phyloP scores from a whole-genome alignment of 2,797 vertebrate genomes.

The Coendou prehensilis region DNA sequence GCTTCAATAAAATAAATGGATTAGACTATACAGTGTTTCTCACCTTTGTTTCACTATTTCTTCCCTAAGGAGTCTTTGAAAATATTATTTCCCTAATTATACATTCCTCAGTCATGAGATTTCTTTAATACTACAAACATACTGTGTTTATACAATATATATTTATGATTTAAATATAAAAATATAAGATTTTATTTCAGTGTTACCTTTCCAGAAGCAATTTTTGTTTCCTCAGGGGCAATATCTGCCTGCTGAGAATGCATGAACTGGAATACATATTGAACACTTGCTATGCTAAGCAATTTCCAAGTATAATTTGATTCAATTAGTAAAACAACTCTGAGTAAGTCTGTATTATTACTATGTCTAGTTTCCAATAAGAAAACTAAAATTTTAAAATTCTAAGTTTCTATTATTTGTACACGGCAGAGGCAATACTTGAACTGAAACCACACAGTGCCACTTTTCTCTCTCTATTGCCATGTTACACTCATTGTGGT shows the following conservation, averaged over 20 bases:
- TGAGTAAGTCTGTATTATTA: background rate
- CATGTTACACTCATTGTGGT: background rate
- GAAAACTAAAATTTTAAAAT: background rate
- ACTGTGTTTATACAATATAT: background rate
- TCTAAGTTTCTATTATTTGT: background rate
- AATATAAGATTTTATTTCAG: background rate
- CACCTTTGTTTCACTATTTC: background rate
- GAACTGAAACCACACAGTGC: background rate
- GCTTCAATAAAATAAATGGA: slow-evolving; percentile 22
- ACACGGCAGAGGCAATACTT: background rate
- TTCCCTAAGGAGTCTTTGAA: background rate
- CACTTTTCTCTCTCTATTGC: background rate
- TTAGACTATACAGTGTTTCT: background rate
- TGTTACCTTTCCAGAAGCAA: background rate
- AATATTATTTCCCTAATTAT: background rate
- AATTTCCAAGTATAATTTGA: background rate
- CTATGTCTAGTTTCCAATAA: background rate
- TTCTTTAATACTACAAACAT: background rate
- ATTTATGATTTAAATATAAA: background rate
- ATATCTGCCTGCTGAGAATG: background rate
- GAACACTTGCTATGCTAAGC: background rate
- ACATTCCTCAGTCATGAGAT: background rate
- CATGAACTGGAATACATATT: background rate
- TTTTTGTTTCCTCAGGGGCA: background rate
- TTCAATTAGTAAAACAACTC: background rate